Base-by-base conservation (phyloP, 2,113 vertebrate species). In the Pedetes capensis region DNA sequence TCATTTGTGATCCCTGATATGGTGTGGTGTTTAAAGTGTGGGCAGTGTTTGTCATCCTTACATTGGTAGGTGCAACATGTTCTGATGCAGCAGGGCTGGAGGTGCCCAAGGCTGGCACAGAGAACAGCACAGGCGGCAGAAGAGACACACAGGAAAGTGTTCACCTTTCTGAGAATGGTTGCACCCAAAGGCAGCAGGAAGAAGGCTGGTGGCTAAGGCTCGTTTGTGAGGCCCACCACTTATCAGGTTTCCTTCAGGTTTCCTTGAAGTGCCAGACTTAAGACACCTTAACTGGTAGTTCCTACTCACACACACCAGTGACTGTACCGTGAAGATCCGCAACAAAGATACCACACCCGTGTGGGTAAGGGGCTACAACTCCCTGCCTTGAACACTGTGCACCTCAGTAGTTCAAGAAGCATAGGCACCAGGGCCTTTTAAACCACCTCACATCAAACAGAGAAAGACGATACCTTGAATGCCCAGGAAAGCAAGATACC, bases 401-500 rank as follows among this genome's bases (percentile, higher is more conserved):
- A 76, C 83, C 27, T 0, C 22, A 93, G 61, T n/a, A 91, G 79
- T 85, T 78, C 87, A 85, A 72, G 90, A 29, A 20, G 49, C 0
- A 23, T 76, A 83, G 63, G 32, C 49, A 47, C 57, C 3, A 51
- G 37, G n/a, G 11, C 53, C 66, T 81, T 22, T 44, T 39, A n/a
- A 85, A 92, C n/a, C 29, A 75, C 39, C 76, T 93, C 76, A 29
- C n/a, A 75, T 89, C 61, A 61, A 91, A 78, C 44, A 76, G 6
- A 76, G 71, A 64, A 93, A 80, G 68, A 49, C 32, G 74, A 80
- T 34, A 75, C 37, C 34, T 47, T 55, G 47, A 61, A 61, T 82
- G 63, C 84, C 80, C 78, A 71, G n/a, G 82, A 95, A 87, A 91
- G 47, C 69, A 86, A 91, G 87, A 95, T 2, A 16, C 57, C 39